Percentiles rank a stretch among this genome's conserved stretches.
Evolutionary conservation across 2,888 invertebrate species (phyloP).

Genomic region (Eupithecia exiguata): DNA sequence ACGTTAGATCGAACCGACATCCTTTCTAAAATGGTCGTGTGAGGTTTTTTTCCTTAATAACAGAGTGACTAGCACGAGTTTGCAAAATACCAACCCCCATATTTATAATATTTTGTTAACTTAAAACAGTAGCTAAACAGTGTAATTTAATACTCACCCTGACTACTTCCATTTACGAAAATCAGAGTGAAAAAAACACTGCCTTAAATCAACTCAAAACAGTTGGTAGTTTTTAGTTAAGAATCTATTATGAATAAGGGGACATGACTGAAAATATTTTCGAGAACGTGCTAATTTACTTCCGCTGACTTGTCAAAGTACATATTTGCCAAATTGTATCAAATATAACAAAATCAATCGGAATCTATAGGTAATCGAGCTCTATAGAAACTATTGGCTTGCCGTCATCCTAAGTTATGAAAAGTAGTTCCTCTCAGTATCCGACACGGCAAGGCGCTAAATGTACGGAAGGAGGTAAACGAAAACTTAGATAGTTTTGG

Average conservation of each 20-base stretch:
- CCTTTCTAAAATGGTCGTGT: conserved; percentile 53
- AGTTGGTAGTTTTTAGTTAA: too few relatives aligned
- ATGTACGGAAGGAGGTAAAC: neutral
- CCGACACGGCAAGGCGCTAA: too few relatives aligned
- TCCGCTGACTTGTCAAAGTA: too few relatives aligned
- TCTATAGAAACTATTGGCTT: neutral
- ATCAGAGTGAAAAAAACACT: too few relatives aligned
- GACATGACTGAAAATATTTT: neutral
- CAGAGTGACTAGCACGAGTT: neutral
- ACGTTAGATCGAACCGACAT: conserved; percentile 53
- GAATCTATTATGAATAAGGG: neutral
- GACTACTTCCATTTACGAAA: too few relatives aligned
- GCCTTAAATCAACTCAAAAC: too few relatives aligned
- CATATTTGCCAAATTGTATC: too few relatives aligned
- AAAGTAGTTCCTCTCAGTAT: too few relatives aligned
- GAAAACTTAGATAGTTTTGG: neutral
- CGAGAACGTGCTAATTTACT: neutral
- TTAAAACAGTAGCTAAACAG: too few relatives aligned
- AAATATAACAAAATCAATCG: neutral
- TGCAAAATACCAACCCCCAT: neutral
- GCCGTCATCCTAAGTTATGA: neutral
- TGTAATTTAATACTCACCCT: too few relatives aligned
- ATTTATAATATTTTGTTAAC: neutral
- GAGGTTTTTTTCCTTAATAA: conserved; percentile 48
- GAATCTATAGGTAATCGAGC: neutral